Evolutionary conservation across 2,888 invertebrate genomes (phyloP).

Genomic region (Rhopalosiphum nymphaeae): DNA sequence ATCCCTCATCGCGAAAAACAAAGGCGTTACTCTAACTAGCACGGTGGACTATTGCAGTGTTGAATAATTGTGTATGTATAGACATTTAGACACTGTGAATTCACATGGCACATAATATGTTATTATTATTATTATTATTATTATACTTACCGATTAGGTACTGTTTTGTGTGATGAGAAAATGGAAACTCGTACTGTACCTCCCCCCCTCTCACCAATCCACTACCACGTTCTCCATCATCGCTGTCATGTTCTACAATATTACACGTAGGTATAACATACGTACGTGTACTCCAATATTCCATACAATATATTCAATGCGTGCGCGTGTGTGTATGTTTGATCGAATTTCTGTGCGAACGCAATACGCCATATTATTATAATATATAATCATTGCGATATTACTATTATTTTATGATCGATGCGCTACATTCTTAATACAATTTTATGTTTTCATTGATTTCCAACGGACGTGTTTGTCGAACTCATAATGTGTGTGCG

Average conservation of each 20-base stretch:
- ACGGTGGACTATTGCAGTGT: too few relatives aligned
- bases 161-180: neutral
- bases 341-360: neutral
- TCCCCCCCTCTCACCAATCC: neutral
- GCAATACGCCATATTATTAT: neutral
- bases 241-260: neutral
- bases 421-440: neutral
- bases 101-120: neutral
- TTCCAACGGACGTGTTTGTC: neutral
- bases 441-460: neutral
- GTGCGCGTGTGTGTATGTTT: neutral
- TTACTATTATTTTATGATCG: constrained; percentile 23
- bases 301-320: neutral
- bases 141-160: neutral
- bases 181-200: neutral
- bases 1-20: too few relatives aligned
- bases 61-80: too few relatives aligned
- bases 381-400: neutral
- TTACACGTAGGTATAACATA: neutral
- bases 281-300: neutral
- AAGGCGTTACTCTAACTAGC: too few relatives aligned
- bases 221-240: neutral
- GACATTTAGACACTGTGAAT: neutral
- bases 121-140: neutral
- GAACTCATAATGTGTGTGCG: neutral